phyloP scores from a whole-genome alignment of 2,888 invertebrate genomes.

The Proisotoma minuta region DNA sequence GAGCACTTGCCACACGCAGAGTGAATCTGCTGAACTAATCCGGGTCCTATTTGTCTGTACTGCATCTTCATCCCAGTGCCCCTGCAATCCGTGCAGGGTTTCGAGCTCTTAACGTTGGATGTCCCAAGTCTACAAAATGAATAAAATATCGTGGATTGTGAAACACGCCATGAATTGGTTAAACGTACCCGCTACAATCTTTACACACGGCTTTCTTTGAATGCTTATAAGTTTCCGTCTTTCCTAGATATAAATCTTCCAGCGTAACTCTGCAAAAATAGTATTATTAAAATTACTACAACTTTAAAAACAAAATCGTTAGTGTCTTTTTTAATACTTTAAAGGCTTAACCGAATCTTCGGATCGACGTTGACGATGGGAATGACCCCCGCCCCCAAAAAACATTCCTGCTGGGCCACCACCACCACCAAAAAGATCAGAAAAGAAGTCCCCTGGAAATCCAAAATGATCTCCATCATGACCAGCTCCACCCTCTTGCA shows the following conservation, averaged over 20 bases:
- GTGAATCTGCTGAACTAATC: slow-evolving; percentile 60
- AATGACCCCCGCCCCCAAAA: slow-evolving; percentile 53
- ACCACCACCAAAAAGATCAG: slow-evolving; percentile 62
- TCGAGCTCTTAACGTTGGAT: slow-evolving; percentile 56
- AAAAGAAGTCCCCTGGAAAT: slow-evolving; percentile 57
- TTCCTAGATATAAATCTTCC: slow-evolving; percentile 87
- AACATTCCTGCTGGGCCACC: slow-evolving; percentile 46
- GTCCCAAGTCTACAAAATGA: slow-evolving; percentile 32
- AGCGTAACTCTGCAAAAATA: slow-evolving; percentile 64
- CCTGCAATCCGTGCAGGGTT: slow-evolving; percentile 67
- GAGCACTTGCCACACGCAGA: slow-evolving; percentile 51
- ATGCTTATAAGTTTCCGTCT: slow-evolving; percentile 73
- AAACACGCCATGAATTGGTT: neutral
- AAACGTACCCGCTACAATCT: slow-evolving; percentile 65
- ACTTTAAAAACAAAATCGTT: neutral
- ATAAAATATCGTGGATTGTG: neutral
- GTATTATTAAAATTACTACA: neutral
- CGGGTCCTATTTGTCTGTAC: slow-evolving; percentile 65
- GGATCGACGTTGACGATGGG: slow-evolving; percentile 59
- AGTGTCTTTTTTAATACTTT: slow-evolving; percentile 53
- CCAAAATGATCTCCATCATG: slow-evolving; percentile 55
- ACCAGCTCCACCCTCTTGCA: slow-evolving; percentile 71
- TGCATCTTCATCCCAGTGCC: slow-evolving; percentile 70
- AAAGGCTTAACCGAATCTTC: slow-evolving; percentile 79
- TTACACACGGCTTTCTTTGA: slow-evolving; percentile 76